Evolutionary conservation across 2,113 vertebrate species (phyloP).

Genomic region (Eublepharis macularius): DNA sequence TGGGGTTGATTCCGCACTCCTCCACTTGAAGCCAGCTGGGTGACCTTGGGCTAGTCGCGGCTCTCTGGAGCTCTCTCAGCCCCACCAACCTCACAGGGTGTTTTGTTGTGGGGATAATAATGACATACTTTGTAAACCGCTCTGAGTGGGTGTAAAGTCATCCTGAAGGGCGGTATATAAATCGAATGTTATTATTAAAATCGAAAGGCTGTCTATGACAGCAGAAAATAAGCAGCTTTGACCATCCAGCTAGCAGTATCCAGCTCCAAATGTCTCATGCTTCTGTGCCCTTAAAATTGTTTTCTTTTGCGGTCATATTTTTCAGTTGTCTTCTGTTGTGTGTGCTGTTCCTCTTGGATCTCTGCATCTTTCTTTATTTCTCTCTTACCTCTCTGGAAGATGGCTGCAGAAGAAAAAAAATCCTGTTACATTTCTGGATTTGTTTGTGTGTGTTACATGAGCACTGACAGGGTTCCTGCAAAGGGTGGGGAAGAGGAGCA

Average conservation of each 20-base stretch:
- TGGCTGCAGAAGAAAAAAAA: neutral
- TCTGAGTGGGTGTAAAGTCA: no score
- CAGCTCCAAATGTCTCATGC: neutral
- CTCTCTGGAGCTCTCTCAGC: no score
- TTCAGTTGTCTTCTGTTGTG: neutral
- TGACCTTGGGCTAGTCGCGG: no score
- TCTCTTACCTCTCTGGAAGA: neutral
- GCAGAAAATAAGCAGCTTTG: no score
- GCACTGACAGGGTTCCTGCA: neutral
- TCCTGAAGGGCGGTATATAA: no score
- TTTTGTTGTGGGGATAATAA: no score
- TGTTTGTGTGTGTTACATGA: neutral
- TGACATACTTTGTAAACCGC: no score
- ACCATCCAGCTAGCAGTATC: neutral
- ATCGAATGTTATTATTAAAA: no score
- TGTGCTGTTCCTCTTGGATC: neutral
- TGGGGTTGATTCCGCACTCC: no score
- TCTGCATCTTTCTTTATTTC: neutral
- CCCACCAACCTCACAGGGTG: no score
- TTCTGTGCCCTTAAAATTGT: neutral
- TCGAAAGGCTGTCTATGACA: no score
- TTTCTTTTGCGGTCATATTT: neutral
- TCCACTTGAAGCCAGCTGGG: no score
- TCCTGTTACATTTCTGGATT: neutral
- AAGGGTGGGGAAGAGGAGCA: neutral